Evolutionary conservation across 64 coral and sea anemone genomes (phyloP).

Genomic region (Montipora efflorescens): DNA sequence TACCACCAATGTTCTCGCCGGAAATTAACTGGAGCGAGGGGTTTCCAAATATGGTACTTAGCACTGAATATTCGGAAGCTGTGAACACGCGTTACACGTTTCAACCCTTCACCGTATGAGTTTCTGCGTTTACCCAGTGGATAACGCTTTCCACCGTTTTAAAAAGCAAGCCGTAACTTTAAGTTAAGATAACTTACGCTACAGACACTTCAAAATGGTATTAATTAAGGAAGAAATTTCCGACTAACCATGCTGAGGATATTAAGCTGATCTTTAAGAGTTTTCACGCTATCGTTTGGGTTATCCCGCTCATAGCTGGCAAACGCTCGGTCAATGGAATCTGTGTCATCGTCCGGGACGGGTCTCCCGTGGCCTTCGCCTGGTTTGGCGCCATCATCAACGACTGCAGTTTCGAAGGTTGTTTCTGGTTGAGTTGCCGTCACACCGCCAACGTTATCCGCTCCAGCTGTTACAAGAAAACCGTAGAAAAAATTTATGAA

Average conservation of each 20-base stretch:
- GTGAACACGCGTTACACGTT: no score
- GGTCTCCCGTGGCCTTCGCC: background rate
- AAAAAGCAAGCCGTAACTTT: no score
- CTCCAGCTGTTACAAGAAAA: background rate
- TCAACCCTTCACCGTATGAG: no score
- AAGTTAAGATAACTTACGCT: no score
- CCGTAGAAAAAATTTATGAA: background rate
- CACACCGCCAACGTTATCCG: background rate
- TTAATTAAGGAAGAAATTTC: background rate
- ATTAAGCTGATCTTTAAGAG: conserved; percentile 71
- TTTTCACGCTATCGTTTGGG: conserved; percentile 10
- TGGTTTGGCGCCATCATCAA: background rate
- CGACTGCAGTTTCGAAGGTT: background rate
- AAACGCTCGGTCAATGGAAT: conserved; percentile 87
- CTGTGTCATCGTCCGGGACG: conserved; percentile 50
- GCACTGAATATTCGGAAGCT: no score
- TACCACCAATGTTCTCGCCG: no score
- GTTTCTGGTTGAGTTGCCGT: conserved; percentile 7
- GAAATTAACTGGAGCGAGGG: no score
- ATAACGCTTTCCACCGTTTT: no score
- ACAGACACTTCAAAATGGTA: no score
- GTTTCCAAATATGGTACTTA: no score
- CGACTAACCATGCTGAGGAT: conserved; percentile 55
- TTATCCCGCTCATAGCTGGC: conserved; percentile 45
- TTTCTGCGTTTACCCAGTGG: no score